phyloP scores from a whole-genome alignment of 2,888 invertebrate genomes.

The Volucella bombylans region DNA sequence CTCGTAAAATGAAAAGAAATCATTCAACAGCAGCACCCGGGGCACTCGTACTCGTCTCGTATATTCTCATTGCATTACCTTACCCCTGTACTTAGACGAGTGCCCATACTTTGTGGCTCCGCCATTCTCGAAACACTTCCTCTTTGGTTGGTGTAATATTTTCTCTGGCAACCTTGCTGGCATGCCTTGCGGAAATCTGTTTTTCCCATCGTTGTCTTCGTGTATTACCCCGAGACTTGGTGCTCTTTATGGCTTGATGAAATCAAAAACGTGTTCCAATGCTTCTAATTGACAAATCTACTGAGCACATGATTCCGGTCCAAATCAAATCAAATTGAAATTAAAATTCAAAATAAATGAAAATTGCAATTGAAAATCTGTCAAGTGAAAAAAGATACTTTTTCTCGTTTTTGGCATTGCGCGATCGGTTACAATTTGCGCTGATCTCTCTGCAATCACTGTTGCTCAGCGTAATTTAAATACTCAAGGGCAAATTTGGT shows the following conservation, averaged over 20 bases:
- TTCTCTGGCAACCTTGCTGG: slow-evolving; percentile 7
- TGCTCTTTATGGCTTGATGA: slow-evolving; percentile 14
- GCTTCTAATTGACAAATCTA: slow-evolving; percentile 51
- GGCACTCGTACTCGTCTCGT: neutral
- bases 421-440: slow-evolving; percentile 59
- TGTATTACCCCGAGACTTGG: neutral
- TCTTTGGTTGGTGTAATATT: slow-evolving; percentile 59
- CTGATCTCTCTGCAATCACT: slow-evolving; percentile 54
- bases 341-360: slow-evolving; percentile 12
- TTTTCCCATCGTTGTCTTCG: slow-evolving; percentile 17
- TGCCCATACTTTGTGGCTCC: neutral
- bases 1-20: slow-evolving; percentile 47
- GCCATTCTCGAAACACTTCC: slow-evolving; percentile 56
- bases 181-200: slow-evolving; percentile 50
- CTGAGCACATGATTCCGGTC: slow-evolving; percentile 35
- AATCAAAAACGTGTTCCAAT: slow-evolving; percentile 46
- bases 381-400: slow-evolving; percentile 32
- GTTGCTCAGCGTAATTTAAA: slow-evolving; percentile 53
- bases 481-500: slow-evolving; percentile 53
- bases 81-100: too few relatives aligned
- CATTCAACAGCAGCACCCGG: slow-evolving; percentile 26
- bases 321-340: slow-evolving; percentile 26
- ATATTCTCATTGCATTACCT: slow-evolving; percentile 33
- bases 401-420: slow-evolving; percentile 62
- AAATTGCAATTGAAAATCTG: slow-evolving; percentile 38